Percentiles rank a stretch among this genome's conserved stretches.
phyloP scores from a whole-genome alignment of 2,113 vertebrate genomes.

The Hemichromis elongatus region DNA sequence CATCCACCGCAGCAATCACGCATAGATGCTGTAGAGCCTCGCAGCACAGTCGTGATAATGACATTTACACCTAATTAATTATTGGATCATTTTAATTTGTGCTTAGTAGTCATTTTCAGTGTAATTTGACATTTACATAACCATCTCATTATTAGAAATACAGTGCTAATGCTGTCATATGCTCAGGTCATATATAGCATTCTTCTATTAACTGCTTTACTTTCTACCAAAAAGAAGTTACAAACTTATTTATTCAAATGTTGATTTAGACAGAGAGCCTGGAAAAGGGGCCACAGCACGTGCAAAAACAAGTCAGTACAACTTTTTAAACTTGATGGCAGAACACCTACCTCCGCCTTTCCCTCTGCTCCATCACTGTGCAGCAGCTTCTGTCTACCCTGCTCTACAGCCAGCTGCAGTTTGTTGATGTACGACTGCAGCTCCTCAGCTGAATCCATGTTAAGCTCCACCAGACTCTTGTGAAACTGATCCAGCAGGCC shows the following conservation, averaged over 20 bases:
- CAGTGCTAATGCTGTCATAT: not conserved
- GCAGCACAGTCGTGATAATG: not conserved
- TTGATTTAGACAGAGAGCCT: not conserved
- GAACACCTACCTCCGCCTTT: conserved; percentile 78
- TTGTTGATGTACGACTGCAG: conserved; percentile 96
- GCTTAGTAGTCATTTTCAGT: not conserved
- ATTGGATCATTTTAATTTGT: not conserved
- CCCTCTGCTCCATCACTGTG: conserved; percentile 82
- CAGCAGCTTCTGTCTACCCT: conserved; percentile 83
- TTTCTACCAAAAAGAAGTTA: not conserved
- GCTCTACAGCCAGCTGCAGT: conserved; percentile 85
- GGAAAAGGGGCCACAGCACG: not conserved
- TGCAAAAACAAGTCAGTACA: not conserved
- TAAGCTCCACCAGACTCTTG: conserved; percentile 88
- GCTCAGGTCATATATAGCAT: not conserved
- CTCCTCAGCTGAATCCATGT: conserved; percentile 97
- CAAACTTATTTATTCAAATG: not conserved
- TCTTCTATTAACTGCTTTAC: not conserved
- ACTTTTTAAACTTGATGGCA: not conserved
- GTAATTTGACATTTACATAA: not conserved
- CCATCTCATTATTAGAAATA: not conserved
- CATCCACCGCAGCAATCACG: conserved; percentile 4
- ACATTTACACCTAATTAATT: not conserved
- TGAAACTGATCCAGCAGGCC: conserved; percentile 83
- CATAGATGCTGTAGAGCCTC: not conserved